Conservation (phyloP, 2,113 vertebrate genomes). For the Nyctibius bracteatus region DNA sequence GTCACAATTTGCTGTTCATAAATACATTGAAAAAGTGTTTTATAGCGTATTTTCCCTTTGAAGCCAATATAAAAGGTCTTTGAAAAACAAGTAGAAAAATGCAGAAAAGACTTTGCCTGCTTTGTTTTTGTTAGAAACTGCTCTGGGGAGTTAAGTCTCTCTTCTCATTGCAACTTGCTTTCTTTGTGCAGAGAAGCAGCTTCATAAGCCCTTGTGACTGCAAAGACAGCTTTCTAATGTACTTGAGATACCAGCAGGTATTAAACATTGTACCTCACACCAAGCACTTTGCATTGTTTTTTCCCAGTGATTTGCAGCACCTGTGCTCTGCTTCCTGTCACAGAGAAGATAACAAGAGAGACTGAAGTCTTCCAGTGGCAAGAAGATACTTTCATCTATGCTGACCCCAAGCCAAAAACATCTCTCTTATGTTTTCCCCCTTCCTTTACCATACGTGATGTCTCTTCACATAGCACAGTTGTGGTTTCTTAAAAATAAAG, state of each 20-base stretch:
- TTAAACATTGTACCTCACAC: not conserved
- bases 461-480: not conserved
- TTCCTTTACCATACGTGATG: not conserved
- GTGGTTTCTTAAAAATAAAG: not conserved
- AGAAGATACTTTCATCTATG: not conserved
- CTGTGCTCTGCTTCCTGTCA: not conserved
- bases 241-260: not conserved
- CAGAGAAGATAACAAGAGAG: not conserved
- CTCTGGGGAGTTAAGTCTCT: not conserved
- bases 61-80: conserved; percentile 11
- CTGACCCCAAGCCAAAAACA: not conserved
- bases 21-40: not conserved
- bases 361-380: not conserved
- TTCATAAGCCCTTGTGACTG: not conserved
- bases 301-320: not conserved
- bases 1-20: conserved; percentile 14
- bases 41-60: not conserved
- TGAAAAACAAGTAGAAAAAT: not conserved
- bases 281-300: not conserved
- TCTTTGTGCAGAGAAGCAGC: not conserved
- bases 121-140: not conserved
- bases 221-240: not conserved
- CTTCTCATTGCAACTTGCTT: not conserved
- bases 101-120: not conserved
- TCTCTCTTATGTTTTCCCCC: not conserved